Conservation (phyloP, 2,888 invertebrate species). For the Aphodius sticticus region DNA sequence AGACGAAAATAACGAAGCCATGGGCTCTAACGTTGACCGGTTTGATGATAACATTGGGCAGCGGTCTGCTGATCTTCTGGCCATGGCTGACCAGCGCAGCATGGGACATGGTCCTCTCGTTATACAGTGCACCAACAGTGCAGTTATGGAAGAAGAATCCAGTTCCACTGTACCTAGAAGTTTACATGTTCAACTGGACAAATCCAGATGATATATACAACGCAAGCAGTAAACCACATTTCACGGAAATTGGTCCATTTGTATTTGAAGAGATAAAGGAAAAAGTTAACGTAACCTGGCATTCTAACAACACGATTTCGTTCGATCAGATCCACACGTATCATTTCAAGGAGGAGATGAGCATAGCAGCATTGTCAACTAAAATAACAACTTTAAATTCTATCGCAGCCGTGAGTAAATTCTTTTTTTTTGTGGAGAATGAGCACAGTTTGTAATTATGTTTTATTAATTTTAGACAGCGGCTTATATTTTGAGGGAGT, state of each 20-base stretch:
- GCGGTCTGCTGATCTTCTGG: slow-evolving; percentile 40
- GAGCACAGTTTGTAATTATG: slow-evolving; percentile 45
- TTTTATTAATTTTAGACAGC: slow-evolving; percentile 63
- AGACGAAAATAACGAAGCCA: slow-evolving; percentile 17
- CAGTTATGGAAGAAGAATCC: slow-evolving; percentile 75
- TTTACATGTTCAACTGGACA: slow-evolving; percentile 84
- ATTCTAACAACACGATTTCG: slow-evolving; percentile 76
- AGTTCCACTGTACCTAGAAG: slow-evolving; percentile 70
- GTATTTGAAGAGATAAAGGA: slow-evolving; percentile 72
- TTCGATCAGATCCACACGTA: slow-evolving; percentile 74
- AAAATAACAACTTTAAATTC: slow-evolving; percentile 78
- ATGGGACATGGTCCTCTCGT: slow-evolving; percentile 62
- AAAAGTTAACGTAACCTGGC: slow-evolving; percentile 78
- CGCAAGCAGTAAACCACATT: slow-evolving; percentile 64
- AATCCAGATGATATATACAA: slow-evolving; percentile 73
- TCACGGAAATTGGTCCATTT: slow-evolving; percentile 70
- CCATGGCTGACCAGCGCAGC: slow-evolving; percentile 41
- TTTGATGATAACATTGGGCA: slow-evolving; percentile 39
- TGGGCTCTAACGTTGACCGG: slow-evolving; percentile 30
- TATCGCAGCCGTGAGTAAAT: slow-evolving; percentile 75
- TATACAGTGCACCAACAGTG: slow-evolving; percentile 71
- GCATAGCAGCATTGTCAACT: slow-evolving; percentile 75
- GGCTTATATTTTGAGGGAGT: slow-evolving; percentile 66
- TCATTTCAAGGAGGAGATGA: slow-evolving; percentile 72
- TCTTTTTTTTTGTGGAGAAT: slow-evolving; percentile 53